These are phyloP conservation scores for Mactra quadrangularis DNA, from an alignment of 1,140 invertebrate species.

Conservation along the genomic window DNA sequence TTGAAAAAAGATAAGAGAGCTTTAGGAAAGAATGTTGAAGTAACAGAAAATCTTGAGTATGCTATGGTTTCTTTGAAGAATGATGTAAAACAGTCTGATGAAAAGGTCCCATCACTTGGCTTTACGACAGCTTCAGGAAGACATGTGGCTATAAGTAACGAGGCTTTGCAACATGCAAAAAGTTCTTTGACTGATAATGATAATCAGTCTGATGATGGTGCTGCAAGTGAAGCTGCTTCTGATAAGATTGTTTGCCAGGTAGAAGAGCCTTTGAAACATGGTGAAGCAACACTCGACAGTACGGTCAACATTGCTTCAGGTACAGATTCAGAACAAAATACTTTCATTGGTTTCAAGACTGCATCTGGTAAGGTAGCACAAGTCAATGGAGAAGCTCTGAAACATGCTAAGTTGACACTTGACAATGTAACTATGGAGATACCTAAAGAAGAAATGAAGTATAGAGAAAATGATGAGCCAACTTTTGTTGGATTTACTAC, in stretches of 20 bases:
- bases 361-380: neutral
- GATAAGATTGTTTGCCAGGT: too few species aligned
- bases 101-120: constrained; percentile 5
- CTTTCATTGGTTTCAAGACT: neutral
- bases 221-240: neutral
- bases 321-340: neutral
- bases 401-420: neutral
- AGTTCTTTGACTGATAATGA: neutral
- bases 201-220: too few species aligned
- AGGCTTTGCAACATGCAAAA: neutral
- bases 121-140: constrained; percentile 1
- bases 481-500: constrained; percentile 63
- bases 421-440: neutral
- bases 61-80: constrained; percentile 7
- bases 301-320: too few species aligned
- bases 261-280: too few species aligned
- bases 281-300: too few species aligned
- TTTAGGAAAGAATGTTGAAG: constrained; percentile 60
- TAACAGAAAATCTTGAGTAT: constrained; percentile 64
- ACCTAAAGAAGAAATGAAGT: constrained; percentile 1
- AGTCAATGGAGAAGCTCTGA: neutral
- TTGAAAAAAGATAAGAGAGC: constrained; percentile 25
- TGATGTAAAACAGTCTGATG: neutral
- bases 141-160: neutral
- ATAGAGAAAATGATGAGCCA: constrained; percentile 9